Conservation (phyloP, 2,888 invertebrate species). For the Nomada fucata region DNA sequence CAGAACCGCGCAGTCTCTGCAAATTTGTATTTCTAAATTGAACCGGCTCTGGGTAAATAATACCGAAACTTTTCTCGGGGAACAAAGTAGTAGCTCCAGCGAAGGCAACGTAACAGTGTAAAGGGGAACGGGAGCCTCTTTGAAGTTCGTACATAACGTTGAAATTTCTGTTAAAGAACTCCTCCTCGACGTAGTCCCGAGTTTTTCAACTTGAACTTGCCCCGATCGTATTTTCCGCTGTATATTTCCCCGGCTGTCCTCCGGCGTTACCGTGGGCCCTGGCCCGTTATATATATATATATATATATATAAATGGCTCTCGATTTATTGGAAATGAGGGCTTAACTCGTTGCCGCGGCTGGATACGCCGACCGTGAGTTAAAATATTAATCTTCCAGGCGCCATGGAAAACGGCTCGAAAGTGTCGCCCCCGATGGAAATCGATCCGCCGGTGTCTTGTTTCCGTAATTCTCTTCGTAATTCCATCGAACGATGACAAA, state of each 20-base stretch:
- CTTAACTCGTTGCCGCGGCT: conserved; percentile 42
- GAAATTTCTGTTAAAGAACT: conserved; percentile 55
- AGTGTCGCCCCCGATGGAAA: neutral
- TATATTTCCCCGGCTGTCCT: conserved; percentile 35
- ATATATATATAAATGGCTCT: conserved; percentile 18
- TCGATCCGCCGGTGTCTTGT: neutral
- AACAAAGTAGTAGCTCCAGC: conserved; percentile 42
- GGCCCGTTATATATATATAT: no score
- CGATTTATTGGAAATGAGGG: conserved; percentile 54
- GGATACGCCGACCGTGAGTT: conserved; percentile 11
- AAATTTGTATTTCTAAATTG: conserved; percentile 61
- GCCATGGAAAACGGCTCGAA: neutral
- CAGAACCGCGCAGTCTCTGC: conserved; percentile 36
- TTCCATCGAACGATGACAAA: conserved; percentile 23
- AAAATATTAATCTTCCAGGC: conserved; percentile 52
- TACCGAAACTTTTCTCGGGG: conserved; percentile 49
- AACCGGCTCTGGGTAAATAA: conserved; percentile 49
- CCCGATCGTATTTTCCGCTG: conserved; percentile 47
- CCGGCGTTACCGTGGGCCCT: conserved; percentile 27
- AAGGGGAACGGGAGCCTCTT: conserved; percentile 13
- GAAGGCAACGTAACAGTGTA: neutral
- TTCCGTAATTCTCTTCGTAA: conserved; percentile 23
- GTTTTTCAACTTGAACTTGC: conserved; percentile 52
- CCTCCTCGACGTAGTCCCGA: conserved; percentile 11
- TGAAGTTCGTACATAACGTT: conserved; percentile 52